Base-by-base conservation (phyloP, 2,888 invertebrate genomes). In the Altica lythri region DNA sequence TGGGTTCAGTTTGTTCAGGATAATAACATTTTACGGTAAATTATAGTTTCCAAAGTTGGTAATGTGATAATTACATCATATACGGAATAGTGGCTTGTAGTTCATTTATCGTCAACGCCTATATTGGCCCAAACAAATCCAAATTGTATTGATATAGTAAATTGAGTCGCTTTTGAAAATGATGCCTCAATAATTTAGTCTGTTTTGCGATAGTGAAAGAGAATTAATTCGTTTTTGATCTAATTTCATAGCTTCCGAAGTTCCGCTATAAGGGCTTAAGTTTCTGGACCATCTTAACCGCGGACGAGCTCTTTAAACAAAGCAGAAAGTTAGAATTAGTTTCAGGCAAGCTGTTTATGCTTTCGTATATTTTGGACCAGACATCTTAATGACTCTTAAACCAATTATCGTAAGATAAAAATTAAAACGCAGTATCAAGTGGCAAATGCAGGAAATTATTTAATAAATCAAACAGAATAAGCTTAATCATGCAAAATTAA, bases 211-310 rank as follows among this genome's bases (percentile, higher is more conserved):
- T 32, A 29, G 19, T 30, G 44, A 51, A 38, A 42, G 55, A 38
- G 47, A 50, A 35, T 49, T 61, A 48, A 61, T 61, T 54, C 48
- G 54, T 47, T 55, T 52, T 47, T 51, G 49, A 55, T 48, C 55
- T 53, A 60, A 60, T 60, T 60, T 58, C 48, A 51, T 58, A 55
- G 46, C 51, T 50, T 27, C 53, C 44, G 44, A 48, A 51, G 52
- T 44, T 48, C 17, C 25, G 42, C 13, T 42, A 42, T 27, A 10
- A 12, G 16, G 14, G 14, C 13, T 34, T 16, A 14, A 16, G 34
- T 14, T 8, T 34, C 34, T 34, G 34, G 34, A 34, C 34, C 16
- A 34, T 34, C 14, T 34, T 9, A 16, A 34, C 34, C 14, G 34
- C 16, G 34, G 34, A 16, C 16, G 6, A 6, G 12, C 8, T 9